Evolutionary conservation across 2,888 invertebrate genomes (phyloP).

Genomic region (Sinotaia quadrata): DNA sequence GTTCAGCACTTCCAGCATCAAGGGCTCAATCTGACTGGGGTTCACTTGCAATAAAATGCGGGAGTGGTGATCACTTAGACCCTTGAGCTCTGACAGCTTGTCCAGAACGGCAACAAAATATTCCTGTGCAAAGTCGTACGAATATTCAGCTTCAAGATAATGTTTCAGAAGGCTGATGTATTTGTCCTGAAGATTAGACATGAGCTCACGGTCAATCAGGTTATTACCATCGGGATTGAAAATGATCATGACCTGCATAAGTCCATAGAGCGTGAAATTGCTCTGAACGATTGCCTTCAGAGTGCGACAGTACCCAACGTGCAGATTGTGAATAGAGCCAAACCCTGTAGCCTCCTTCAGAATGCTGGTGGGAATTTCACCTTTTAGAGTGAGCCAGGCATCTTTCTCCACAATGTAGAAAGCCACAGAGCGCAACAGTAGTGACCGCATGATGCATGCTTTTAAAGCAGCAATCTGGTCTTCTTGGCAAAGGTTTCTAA

Average conservation of each 20-base stretch:
- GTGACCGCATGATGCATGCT: conserved; percentile 75
- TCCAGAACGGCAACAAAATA: conserved; percentile 51
- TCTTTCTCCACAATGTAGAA: conserved; percentile 91
- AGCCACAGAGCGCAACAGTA: conserved; percentile 93
- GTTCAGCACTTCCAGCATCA: conserved; percentile 95
- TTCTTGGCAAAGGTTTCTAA: conserved; percentile 93
- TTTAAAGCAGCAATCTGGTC: conserved; percentile 91
- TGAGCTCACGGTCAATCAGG: conserved; percentile 72
- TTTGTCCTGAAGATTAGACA: conserved; percentile 74
- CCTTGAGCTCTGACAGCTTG: conserved; percentile 82
- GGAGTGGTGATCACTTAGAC: conserved; percentile 91
- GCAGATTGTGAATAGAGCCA: conserved; percentile 65
- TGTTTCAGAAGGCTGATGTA: conserved; percentile 69
- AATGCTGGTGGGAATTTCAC: conserved; percentile 87
- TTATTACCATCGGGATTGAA: conserved; percentile 88
- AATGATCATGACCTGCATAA: conserved; percentile 84
- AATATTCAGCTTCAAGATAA: conserved; percentile 67
- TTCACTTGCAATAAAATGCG: conserved; percentile 93
- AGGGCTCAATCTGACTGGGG: conserved; percentile 90
- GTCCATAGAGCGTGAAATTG: conserved; percentile 91
- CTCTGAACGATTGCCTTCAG: conserved; percentile 76
- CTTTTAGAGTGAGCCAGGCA: conserved; percentile 84
- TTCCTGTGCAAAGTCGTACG: conserved; percentile 55
- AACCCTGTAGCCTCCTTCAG: conserved; percentile 86
- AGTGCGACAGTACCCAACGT: conserved; percentile 66